Evolutionary conservation across 2,888 invertebrate species (phyloP).

Genomic region (Xanthorhoe designata): DNA sequence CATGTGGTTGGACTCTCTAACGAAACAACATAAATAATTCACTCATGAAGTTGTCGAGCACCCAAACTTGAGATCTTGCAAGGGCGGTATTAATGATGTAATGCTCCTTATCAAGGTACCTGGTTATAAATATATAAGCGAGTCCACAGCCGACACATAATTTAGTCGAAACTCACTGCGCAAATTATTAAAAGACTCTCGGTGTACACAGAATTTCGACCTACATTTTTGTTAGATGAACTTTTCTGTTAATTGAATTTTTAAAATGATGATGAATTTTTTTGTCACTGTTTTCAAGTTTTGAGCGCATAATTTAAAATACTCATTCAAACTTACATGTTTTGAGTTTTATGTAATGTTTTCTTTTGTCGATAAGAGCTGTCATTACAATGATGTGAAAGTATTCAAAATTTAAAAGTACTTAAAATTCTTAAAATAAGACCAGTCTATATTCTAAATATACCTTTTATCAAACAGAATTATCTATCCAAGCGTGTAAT

Average conservation of each 20-base stretch:
- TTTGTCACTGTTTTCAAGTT: too few relatives aligned
- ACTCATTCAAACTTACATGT: too few relatives aligned
- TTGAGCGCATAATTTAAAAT: too few relatives aligned
- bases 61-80: conserved; percentile 10
- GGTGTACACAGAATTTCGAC: background rate
- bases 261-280: too few relatives aligned
- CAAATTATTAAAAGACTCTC: background rate
- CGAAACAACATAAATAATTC: conserved; percentile 19
- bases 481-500: too few relatives aligned
- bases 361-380: too few relatives aligned
- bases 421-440: too few relatives aligned
- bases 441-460: too few relatives aligned
- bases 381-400: too few relatives aligned
- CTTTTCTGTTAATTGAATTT: background rate
- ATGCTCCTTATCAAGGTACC: conserved; percentile 11
- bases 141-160: conserved; percentile 10
- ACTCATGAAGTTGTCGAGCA: conserved; percentile 10
- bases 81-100: conserved; percentile 15
- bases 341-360: too few relatives aligned
- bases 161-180: conserved; percentile 8
- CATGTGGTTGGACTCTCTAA: conserved; percentile 2
- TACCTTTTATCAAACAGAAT: too few relatives aligned
- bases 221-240: background rate
- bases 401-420: too few relatives aligned
- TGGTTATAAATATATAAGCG: conserved; percentile 19